Conservation (phyloP, 2,113 vertebrate species). For the Galeopterus variegatus region DNA sequence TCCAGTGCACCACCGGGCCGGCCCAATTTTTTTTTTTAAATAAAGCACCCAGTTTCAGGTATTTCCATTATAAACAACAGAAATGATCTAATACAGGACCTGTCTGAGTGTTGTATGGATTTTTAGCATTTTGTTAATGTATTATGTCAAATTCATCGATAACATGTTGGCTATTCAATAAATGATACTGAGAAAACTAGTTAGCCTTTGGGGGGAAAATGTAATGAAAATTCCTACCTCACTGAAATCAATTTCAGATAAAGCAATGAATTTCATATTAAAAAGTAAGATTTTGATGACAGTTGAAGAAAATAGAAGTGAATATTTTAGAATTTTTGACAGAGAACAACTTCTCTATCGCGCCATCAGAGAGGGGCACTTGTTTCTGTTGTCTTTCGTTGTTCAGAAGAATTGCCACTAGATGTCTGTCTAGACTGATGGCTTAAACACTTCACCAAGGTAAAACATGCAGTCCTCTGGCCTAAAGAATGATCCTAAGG, state of each 20-base stretch:
- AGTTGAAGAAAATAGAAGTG: constrained; percentile 74
- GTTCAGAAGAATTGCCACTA: neutral
- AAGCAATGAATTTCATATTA: constrained; percentile 74
- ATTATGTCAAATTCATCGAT: constrained; percentile 73
- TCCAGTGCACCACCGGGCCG: too few relatives aligned
- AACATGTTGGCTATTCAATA: constrained; percentile 71
- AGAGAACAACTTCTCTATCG: constrained; percentile 52
- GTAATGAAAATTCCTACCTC: constrained; percentile 80
- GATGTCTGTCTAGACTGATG: neutral
- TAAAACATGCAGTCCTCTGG: neutral
- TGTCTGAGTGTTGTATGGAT: constrained; percentile 57
- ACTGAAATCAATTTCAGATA: constrained; percentile 79
- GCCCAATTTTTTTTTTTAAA: too few relatives aligned
- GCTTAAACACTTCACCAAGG: neutral
- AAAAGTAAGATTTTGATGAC: constrained; percentile 76
- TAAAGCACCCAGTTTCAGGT: too few relatives aligned
- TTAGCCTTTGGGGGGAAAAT: constrained; percentile 69
- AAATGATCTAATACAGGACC: neutral
- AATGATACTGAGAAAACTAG: constrained; percentile 76
- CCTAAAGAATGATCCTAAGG: neutral
- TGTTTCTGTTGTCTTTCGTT: neutral
- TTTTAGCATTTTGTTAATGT: constrained; percentile 72
- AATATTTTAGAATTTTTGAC: constrained; percentile 70
- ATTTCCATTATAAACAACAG: too few relatives aligned
- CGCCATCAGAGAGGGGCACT: neutral